phyloP scores from a whole-genome alignment of 2,113 vertebrate species.

The Peromyscus polionotus region DNA sequence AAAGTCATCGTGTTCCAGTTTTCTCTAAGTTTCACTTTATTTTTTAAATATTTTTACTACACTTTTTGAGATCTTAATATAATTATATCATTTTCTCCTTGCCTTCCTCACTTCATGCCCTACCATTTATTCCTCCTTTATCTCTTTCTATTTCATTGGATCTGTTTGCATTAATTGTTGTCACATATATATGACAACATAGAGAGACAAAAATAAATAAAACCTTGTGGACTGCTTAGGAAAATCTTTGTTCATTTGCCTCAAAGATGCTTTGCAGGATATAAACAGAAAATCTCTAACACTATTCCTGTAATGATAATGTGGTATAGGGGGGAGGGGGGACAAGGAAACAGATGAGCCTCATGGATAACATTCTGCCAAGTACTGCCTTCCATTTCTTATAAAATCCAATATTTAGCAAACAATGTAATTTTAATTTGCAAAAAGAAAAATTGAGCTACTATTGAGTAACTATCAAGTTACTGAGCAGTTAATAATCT shows the following conservation, averaged over 20 bases:
- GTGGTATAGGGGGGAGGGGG: too few species aligned
- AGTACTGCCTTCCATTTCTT: background rate
- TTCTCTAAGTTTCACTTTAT: background rate
- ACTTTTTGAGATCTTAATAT: background rate
- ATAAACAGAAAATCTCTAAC: background rate
- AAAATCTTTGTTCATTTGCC: conserved; percentile 24
- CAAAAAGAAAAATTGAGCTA: background rate
- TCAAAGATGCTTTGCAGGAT: background rate
- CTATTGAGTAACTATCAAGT: background rate
- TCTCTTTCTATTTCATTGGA: background rate
- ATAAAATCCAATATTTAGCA: conserved; percentile 1
- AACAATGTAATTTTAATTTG: background rate
- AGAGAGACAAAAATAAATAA: background rate
- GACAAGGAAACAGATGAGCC: background rate
- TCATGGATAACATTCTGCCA: background rate
- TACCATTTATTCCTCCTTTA: background rate
- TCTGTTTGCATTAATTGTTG: background rate
- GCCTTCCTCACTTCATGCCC: background rate
- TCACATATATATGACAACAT: background rate
- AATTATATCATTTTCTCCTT: background rate
- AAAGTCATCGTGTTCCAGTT: background rate
- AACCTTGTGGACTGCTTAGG: background rate
- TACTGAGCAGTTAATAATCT: background rate
- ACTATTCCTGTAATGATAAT: background rate
- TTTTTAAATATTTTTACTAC: background rate